Evolutionary conservation across 2,888 invertebrate genomes (phyloP).

Genomic region (Oasisia sp.): DNA sequence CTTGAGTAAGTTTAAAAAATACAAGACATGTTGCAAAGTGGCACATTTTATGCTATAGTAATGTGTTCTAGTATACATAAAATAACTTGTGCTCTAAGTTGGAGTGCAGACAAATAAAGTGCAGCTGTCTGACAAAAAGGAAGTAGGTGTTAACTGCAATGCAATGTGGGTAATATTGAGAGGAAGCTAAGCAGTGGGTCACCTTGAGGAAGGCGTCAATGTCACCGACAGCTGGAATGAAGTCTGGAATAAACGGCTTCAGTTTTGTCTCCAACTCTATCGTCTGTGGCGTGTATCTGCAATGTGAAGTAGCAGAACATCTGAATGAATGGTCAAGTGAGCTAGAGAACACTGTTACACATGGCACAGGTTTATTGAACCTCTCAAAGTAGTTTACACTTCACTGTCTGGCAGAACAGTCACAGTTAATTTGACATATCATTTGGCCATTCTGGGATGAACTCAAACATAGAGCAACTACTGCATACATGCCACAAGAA

Average conservation of each 20-base stretch:
- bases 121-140: not conserved
- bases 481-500: too few relatives aligned
- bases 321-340: too few relatives aligned
- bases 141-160: not conserved
- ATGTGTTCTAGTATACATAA: not conserved
- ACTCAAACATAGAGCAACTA: too few relatives aligned
- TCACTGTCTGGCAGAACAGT: too few relatives aligned
- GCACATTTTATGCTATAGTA: not conserved
- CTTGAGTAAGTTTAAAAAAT: not conserved
- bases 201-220: constrained; percentile 98
- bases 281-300: constrained; percentile 90
- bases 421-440: too few relatives aligned
- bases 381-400: too few relatives aligned
- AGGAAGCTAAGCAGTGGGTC: not conserved
- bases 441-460: too few relatives aligned
- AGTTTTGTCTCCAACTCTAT: constrained; percentile 89
- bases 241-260: constrained; percentile 95
- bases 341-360: not conserved
- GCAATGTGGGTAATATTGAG: not conserved
- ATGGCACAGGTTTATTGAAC: not conserved
- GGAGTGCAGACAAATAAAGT: not conserved
- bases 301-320: not conserved
- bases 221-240: constrained; percentile 97
- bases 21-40: not conserved
- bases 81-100: not conserved